Evolutionary conservation across 2,888 invertebrate genomes (phyloP).

Genomic region (Tachina lurida): DNA sequence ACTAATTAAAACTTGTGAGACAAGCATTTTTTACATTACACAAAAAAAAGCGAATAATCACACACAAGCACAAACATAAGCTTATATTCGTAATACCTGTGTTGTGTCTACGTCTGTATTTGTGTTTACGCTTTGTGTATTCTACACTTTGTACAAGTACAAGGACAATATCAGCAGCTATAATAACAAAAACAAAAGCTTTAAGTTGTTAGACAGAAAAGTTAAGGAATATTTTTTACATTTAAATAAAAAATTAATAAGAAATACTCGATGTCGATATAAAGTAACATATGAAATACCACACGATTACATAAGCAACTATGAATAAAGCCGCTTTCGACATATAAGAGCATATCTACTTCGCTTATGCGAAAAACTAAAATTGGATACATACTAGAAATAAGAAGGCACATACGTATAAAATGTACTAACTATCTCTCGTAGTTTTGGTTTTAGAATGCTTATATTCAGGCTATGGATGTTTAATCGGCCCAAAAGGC

Average conservation of each 20-base stretch:
- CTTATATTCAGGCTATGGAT: no score
- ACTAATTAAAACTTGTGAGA: constrained; percentile 83
- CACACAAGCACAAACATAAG: constrained; percentile 4
- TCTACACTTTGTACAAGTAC: constrained; percentile 57
- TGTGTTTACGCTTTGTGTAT: constrained; percentile 61
- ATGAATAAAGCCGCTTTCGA: no score
- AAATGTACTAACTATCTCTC: no score
- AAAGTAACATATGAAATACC: no score
- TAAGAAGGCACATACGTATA: no score
- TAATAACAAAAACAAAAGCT: constrained; percentile 8
- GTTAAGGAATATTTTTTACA: background rate
- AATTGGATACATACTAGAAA: no score
- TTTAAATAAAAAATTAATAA: background rate
- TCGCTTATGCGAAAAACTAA: no score
- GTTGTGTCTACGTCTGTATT: constrained; percentile 60
- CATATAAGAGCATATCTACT: no score
- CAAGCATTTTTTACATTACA: constrained; percentile 77
- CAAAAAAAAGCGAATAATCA: background rate
- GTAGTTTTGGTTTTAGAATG: no score
- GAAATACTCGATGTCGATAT: no score
- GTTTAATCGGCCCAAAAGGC: no score
- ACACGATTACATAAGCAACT: no score
- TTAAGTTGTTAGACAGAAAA: constrained; percentile 30
- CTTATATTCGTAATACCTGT: constrained; percentile 63
- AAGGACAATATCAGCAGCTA: constrained; percentile 47